Conservation (phyloP, 1,140 invertebrate species). For the Agrypnia vestita region DNA sequence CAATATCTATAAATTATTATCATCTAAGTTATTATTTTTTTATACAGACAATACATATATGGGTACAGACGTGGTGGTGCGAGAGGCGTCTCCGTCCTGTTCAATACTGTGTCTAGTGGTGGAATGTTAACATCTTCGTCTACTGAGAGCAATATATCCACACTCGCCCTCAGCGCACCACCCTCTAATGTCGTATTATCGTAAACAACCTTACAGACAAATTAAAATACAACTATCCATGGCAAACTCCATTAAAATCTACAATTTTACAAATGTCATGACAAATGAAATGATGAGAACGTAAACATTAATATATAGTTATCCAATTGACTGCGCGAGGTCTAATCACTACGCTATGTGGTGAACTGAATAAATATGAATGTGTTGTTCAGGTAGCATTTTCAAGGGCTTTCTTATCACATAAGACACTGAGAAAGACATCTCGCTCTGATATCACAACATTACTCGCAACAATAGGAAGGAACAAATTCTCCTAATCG, state of each 20-base stretch:
- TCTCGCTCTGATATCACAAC: constrained; percentile 58
- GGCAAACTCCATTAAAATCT: constrained; percentile 26
- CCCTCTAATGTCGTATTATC: not conserved
- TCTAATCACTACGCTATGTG: constrained; percentile 4
- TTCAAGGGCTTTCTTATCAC: constrained; percentile 55
- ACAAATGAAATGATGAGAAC: constrained; percentile 43
- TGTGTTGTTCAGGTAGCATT: constrained; percentile 49
- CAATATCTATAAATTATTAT: constrained; percentile 67
- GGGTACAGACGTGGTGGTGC: not conserved
- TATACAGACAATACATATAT: constrained; percentile 54
- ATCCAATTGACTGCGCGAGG: constrained; percentile 24
- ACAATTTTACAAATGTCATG: constrained; percentile 45
- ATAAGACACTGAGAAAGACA: constrained; percentile 53
- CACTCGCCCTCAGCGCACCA: not conserved
- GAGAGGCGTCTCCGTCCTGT: not conserved
- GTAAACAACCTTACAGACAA: constrained; percentile 36
- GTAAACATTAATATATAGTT: not conserved
- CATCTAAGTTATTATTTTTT: constrained; percentile 57
- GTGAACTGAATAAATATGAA: not conserved
- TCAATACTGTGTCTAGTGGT: not conserved
- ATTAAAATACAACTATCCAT: constrained; percentile 42
- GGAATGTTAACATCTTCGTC: not conserved
- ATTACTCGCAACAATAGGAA: not conserved
- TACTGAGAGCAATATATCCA: not conserved
- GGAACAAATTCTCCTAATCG: constrained; percentile 4